phyloP scores from a whole-genome alignment of 2,797 vertebrate genomes.

The Neosilurus hyrtlii region DNA sequence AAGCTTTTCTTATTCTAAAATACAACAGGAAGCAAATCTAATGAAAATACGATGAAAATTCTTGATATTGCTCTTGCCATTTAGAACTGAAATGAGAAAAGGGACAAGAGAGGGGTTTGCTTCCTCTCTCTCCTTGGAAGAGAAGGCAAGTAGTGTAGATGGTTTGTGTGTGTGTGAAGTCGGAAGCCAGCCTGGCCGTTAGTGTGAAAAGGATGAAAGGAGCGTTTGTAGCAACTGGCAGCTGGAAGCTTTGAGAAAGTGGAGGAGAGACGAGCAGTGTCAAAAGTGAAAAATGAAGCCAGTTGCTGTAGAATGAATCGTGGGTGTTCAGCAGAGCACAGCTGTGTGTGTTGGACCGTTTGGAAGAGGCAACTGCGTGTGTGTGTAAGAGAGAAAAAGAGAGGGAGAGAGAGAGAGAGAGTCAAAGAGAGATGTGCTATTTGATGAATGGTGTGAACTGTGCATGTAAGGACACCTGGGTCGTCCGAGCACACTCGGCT shows the following conservation, averaged over 20 bases:
- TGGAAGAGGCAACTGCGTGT: conserved; percentile 43
- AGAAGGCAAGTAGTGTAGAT: not conserved
- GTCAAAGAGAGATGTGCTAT: conserved; percentile 49
- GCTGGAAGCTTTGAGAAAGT: conserved; percentile 72
- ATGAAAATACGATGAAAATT: not conserved
- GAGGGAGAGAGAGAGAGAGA: too few species aligned
- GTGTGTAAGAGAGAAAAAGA: not conserved
- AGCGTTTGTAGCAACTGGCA: conserved; percentile 70
- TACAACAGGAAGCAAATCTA: too few species aligned
- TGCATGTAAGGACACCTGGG: conserved; percentile 67
- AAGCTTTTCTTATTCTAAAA: not conserved
- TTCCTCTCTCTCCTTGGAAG: not conserved
- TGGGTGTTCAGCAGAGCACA: conserved; percentile 54
- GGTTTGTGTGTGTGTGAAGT: conserved; percentile 2
- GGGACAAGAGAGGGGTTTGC: too few species aligned
- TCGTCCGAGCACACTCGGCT: conserved; percentile 55
- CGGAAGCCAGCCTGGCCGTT: conserved; percentile 60
- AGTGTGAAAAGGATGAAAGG: conserved; percentile 47
- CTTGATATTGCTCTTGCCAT: not conserved
- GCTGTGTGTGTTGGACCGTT: conserved; percentile 42
- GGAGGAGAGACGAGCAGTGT: conserved; percentile 32
- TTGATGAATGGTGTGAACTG: conserved; percentile 68
- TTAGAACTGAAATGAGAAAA: not conserved
- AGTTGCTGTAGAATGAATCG: conserved; percentile 55
- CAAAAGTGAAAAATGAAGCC: conserved; percentile 49